Percentiles rank a stretch among this genome's conserved stretches.
Conservation (phyloP, 2,888 invertebrate genomes). For the Maniola hyperantus region DNA sequence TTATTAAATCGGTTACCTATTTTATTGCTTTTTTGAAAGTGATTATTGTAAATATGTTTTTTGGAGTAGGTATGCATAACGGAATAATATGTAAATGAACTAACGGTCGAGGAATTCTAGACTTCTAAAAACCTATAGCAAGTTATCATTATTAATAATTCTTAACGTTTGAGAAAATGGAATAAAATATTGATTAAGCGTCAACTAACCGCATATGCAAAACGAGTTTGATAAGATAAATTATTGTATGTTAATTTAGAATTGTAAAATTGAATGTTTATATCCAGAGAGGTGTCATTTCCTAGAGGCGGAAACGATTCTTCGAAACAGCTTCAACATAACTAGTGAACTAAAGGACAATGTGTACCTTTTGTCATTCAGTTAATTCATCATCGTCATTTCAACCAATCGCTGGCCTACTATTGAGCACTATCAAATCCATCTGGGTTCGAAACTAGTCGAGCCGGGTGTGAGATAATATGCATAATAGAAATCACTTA, state of each 20-base stretch:
- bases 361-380: too few relatives aligned
- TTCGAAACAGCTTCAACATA: too few relatives aligned
- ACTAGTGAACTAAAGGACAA: too few relatives aligned
- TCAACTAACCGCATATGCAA: neutral
- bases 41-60: neutral
- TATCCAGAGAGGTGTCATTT: neutral
- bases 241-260: slow-evolving; percentile 16
- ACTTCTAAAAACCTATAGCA: neutral
- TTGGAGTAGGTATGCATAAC: neutral
- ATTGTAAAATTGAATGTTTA: slow-evolving; percentile 9
- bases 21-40: slow-evolving; percentile 9
- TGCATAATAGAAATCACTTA: too few relatives aligned
- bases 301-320: too few relatives aligned
- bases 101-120: slow-evolving; percentile 9
- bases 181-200: slow-evolving; percentile 6
- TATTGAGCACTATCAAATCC: too few relatives aligned
- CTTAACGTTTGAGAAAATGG: slow-evolving; percentile 5
- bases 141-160: slow-evolving; percentile 12
- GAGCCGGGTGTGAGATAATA: too few relatives aligned
- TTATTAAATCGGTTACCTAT: too few relatives aligned
- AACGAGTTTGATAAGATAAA: slow-evolving; percentile 12
- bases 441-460: too few relatives aligned
- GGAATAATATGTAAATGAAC: slow-evolving; percentile 10
- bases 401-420: too few relatives aligned
- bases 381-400: too few relatives aligned